phyloP scores from a whole-genome alignment of 2,888 invertebrate genomes.

The Drosophila stalkeri region DNA sequence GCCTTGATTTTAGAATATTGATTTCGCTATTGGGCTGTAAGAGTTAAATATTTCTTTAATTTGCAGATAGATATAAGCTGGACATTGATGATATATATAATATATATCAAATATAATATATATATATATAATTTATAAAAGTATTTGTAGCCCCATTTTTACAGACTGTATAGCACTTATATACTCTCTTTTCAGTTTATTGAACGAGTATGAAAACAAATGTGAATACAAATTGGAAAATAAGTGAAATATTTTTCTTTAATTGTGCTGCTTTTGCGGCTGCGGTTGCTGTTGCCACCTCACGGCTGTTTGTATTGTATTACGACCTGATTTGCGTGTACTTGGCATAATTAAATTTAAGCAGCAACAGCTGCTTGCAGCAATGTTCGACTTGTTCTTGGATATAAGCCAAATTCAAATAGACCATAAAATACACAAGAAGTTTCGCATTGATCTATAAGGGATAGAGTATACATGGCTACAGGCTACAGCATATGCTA shows the following conservation, averaged over 20 bases:
- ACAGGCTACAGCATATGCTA: not conserved
- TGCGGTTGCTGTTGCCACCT: not conserved
- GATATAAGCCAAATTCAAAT: slow-evolving; percentile 54
- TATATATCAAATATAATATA: no score
- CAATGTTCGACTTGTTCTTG: slow-evolving; percentile 39
- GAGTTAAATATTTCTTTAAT: no score
- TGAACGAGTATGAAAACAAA: not conserved
- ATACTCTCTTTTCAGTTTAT: not conserved
- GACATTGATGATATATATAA: no score
- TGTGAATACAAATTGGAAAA: not conserved
- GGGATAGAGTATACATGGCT: not conserved
- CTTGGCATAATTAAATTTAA: slow-evolving; percentile 66
- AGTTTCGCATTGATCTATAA: slow-evolving; percentile 19
- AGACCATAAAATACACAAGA: slow-evolving; percentile 47
- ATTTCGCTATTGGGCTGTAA: no score
- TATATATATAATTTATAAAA: no score
- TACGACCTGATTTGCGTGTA: slow-evolving; percentile 50
- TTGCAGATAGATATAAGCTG: no score
- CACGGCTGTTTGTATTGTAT: slow-evolving; percentile 14
- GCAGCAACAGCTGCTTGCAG: slow-evolving; percentile 46
- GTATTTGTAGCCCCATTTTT: no score
- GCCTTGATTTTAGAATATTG: no score
- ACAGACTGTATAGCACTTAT: not conserved
- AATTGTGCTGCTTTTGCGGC: slow-evolving; percentile 26
- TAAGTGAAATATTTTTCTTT: slow-evolving; percentile 27